phyloP scores from a whole-genome alignment of 2,797 vertebrate genomes.

The Muscicapa striata region DNA sequence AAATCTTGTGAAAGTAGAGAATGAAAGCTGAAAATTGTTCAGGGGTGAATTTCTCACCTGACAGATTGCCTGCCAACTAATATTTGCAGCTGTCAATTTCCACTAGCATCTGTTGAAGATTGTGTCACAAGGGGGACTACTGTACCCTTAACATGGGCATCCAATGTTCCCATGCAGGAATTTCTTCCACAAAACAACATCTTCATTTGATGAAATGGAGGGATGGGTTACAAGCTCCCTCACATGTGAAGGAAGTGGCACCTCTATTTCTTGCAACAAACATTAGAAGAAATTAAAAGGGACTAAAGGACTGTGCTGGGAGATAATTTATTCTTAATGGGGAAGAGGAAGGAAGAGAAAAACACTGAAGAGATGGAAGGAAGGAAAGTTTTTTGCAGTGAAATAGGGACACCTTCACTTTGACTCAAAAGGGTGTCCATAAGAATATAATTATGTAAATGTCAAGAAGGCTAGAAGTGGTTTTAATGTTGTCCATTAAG shows the following conservation, averaged over 20 bases:
- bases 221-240: not conserved
- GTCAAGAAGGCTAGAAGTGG: slow-evolving; percentile 52
- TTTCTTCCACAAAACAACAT: not conserved
- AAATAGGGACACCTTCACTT: slow-evolving; percentile 3
- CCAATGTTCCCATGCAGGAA: not conserved
- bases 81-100: not conserved
- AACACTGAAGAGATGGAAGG: not conserved
- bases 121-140: not conserved
- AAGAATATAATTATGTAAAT: slow-evolving; percentile 59
- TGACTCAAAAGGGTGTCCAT: not conserved
- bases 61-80: not conserved
- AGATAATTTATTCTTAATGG: not conserved
- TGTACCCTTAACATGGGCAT: not conserved
- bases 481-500: slow-evolving; percentile 60
- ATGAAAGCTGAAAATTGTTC: not conserved
- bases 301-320: fast-evolving
- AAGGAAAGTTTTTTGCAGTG: not conserved
- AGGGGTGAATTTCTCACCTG: not conserved
- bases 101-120: not conserved
- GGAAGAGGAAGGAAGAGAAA: not conserved
- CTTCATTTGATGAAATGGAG: not conserved
- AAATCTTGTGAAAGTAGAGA: not conserved
- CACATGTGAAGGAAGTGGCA: not conserved
- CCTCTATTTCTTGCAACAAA: not conserved
- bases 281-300: not conserved